Evolutionary conservation across 2,888 invertebrate genomes (phyloP).

Genomic region (Perizoma affinitatum): DNA sequence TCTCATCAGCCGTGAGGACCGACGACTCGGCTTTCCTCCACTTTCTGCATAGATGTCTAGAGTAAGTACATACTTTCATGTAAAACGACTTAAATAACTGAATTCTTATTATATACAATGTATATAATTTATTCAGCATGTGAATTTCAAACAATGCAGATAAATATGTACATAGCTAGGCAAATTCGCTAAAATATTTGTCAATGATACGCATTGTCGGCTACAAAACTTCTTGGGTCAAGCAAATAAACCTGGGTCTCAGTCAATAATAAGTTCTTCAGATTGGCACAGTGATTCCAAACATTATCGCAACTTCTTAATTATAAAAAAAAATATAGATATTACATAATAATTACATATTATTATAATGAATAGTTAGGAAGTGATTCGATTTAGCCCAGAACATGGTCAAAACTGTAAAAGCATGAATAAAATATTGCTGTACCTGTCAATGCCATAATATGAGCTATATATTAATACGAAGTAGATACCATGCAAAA

Average conservation of each 20-base stretch:
- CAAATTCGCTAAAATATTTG: conserved; percentile 16
- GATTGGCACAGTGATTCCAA: conserved; percentile 11
- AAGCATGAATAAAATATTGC: no score
- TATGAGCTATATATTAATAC: no score
- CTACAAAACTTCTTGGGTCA: conserved; percentile 10
- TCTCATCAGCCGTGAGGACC: conserved; percentile 92
- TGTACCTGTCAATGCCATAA: no score
- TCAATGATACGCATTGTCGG: conserved; percentile 13
- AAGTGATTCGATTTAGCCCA: no score
- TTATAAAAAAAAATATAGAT: not conserved
- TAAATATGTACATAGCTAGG: not conserved
- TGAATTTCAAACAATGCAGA: no score
- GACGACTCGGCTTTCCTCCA: conserved; percentile 95
- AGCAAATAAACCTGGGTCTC: conserved; percentile 4
- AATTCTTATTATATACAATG: no score
- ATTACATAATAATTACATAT: no score
- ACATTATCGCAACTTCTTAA: not conserved
- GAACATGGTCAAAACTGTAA: no score
- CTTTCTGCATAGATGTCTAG: conserved; percentile 94
- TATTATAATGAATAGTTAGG: not conserved
- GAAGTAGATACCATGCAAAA: no score
- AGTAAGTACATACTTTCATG: conserved; percentile 86
- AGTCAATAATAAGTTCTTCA: conserved; percentile 14
- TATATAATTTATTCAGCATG: no score
- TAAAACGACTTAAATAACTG: not conserved